Percentiles rank a stretch among this genome's conserved stretches.
These are phyloP conservation scores for Parnassius orleans DNA, from an alignment of 2,888 invertebrate species.

Conservation along the genomic window DNA sequence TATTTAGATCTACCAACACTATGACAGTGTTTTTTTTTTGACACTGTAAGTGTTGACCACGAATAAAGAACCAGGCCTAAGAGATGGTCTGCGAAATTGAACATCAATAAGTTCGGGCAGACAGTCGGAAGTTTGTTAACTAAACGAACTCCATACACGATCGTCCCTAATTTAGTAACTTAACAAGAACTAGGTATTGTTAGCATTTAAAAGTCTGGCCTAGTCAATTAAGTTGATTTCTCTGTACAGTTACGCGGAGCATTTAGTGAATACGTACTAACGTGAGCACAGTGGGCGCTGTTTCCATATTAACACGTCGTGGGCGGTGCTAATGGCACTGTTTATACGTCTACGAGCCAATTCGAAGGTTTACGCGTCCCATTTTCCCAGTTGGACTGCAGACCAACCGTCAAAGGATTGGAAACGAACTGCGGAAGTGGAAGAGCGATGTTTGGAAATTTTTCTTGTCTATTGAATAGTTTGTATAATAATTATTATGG, in stretches of 20 bases:
- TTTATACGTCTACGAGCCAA: conserved; percentile 32
- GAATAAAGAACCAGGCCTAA: too few relatives aligned
- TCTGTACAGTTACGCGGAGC: conserved; percentile 18
- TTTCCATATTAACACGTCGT: conserved; percentile 38
- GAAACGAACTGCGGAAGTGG: neutral
- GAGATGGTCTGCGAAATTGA: too few relatives aligned
- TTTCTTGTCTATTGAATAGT: too few relatives aligned
- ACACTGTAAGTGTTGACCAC: too few relatives aligned
- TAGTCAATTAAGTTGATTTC: conserved; percentile 13
- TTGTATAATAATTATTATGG: too few relatives aligned
- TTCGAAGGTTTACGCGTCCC: conserved; percentile 7
- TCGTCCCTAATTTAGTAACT: too few relatives aligned
- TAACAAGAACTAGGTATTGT: too few relatives aligned
- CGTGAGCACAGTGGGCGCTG: conserved; percentile 35
- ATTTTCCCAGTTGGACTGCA: conserved; percentile 1
- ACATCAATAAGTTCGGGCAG: too few relatives aligned
- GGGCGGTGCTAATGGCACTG: conserved; percentile 44
- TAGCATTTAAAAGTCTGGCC: neutral
- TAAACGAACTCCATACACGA: too few relatives aligned
- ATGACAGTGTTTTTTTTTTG: too few relatives aligned
- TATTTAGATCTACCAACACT: too few relatives aligned
- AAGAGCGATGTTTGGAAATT: neutral
- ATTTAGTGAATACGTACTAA: conserved; percentile 36
- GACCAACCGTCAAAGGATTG: neutral
- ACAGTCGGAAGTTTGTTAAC: too few relatives aligned